A percentile compares a stretch with the other conserved stretches of the same genome.
phyloP scores from a whole-genome alignment of 2,113 vertebrate genomes.

The Austrofundulus limnaeus region DNA sequence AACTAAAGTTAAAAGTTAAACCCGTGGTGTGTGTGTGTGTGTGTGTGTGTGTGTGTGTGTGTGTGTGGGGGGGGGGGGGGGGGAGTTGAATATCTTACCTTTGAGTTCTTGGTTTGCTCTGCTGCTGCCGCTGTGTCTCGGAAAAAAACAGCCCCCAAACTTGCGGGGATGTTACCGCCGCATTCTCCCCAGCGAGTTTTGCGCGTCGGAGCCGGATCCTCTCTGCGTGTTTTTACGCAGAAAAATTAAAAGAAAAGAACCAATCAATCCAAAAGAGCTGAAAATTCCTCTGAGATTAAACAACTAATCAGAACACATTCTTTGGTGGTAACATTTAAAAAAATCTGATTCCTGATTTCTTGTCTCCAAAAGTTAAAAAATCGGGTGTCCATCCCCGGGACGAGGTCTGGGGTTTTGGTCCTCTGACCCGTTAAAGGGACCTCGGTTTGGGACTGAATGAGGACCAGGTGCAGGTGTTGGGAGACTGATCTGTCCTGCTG shows the following conservation, averaged over 20 bases:
- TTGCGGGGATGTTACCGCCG: constrained; percentile 67
- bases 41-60: no score
- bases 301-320: constrained; percentile 27
- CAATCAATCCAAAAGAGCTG: constrained; percentile 29
- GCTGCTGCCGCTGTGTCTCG: constrained; percentile 4
- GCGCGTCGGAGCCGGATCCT: constrained; percentile 35
- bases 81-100: constrained; percentile 57
- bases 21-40: not conserved
- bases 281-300: constrained; percentile 32
- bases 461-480: constrained; percentile 76
- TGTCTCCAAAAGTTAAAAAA: constrained; percentile 44
- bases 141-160: constrained; percentile 28
- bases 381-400: constrained; percentile 27
- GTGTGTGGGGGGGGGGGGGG: no score
- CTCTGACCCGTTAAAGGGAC: constrained; percentile 25
- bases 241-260: constrained; percentile 47
- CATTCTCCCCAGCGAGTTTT: constrained; percentile 66
- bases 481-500: constrained; percentile 55
- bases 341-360: constrained; percentile 27
- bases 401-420: constrained; percentile 21
- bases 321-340: constrained; percentile 10
- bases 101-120: constrained; percentile 20
- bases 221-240: constrained; percentile 27
- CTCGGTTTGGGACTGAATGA: constrained; percentile 13
- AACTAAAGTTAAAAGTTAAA: constrained; percentile 71